These are phyloP conservation scores for Agrilus mali DNA, from an alignment of 2,888 invertebrate genomes.

Conservation along the genomic window DNA sequence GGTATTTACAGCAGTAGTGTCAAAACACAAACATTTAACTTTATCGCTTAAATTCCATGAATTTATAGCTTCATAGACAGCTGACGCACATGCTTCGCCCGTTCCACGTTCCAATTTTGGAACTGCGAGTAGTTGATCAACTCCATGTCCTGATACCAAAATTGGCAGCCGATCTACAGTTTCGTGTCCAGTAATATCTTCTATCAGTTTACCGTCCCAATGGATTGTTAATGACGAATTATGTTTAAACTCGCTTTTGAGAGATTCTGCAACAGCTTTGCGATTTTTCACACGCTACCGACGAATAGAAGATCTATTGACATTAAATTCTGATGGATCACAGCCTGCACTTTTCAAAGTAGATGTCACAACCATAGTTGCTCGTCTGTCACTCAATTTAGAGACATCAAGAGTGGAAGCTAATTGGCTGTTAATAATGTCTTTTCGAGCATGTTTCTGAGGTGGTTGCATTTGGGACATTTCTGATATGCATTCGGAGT, in stretches of 20 bases:
- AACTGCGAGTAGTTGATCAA: conserved; percentile 16
- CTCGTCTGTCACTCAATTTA: no score
- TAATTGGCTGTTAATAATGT: no score
- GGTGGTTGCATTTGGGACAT: no score
- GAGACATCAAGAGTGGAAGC: no score
- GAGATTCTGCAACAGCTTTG: conserved; percentile 7
- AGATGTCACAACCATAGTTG: no score
- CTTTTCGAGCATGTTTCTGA: no score
- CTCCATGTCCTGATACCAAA: conserved; percentile 12
- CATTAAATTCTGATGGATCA: no score
- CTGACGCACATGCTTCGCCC: conserved; percentile 12
- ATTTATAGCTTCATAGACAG: conserved; percentile 5
- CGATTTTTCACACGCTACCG: conserved; percentile 7
- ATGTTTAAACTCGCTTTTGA: no score
- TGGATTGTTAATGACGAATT: conserved; percentile 14
- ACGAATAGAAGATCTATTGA: conserved; percentile 13
- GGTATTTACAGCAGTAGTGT: conserved; percentile 19
- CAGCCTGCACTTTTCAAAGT: no score
- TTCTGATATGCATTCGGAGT: no score
- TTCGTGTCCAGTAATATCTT: conserved; percentile 12
- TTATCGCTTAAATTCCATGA: conserved; percentile 15
- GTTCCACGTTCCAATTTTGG: conserved; percentile 10
- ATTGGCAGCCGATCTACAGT: conserved; percentile 16
- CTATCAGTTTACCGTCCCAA: conserved; percentile 19
- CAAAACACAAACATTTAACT: conserved; percentile 17